Percentiles rank a stretch among this genome's conserved stretches.
phyloP scores from a whole-genome alignment of 1,140 invertebrate species.

The Paraescarpia echinospica region DNA sequence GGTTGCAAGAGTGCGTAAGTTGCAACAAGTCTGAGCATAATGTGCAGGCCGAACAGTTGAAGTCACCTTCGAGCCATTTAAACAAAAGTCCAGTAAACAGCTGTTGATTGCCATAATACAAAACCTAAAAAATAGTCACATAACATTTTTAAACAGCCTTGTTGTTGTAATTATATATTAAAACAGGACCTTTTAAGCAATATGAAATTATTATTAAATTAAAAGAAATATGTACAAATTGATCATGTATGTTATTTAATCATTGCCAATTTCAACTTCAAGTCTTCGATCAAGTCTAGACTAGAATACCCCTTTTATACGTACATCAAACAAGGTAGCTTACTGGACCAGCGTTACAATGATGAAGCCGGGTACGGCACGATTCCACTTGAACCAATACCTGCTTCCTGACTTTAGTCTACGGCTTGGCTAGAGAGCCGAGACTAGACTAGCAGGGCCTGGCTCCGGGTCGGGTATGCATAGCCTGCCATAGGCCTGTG shows the following conservation, averaged over 20 bases:
- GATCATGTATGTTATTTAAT: too few species aligned
- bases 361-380: not conserved
- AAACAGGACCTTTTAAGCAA: too few species aligned
- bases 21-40: slow-evolving; percentile 5
- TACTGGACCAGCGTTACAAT: not conserved
- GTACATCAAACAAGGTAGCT: not conserved
- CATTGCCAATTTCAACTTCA: too few species aligned
- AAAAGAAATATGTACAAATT: too few species aligned
- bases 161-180: too few species aligned
- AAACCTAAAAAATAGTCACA: not conserved
- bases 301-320: not conserved
- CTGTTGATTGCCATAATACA: not conserved
- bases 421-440: too few species aligned
- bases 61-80: not conserved
- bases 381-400: not conserved
- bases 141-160: too few species aligned
- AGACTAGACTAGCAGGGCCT: not conserved
- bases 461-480: not conserved
- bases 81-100: slow-evolving; percentile 1
- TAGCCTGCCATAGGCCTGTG: too few species aligned
- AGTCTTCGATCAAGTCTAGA: too few species aligned
- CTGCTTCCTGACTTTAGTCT: not conserved
- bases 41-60: not conserved
- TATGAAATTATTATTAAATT: too few species aligned
- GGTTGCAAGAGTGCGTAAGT: not conserved